Evolutionary conservation across 1,140 invertebrate genomes (phyloP).

Genomic region (Drosophila mojavensis): DNA sequence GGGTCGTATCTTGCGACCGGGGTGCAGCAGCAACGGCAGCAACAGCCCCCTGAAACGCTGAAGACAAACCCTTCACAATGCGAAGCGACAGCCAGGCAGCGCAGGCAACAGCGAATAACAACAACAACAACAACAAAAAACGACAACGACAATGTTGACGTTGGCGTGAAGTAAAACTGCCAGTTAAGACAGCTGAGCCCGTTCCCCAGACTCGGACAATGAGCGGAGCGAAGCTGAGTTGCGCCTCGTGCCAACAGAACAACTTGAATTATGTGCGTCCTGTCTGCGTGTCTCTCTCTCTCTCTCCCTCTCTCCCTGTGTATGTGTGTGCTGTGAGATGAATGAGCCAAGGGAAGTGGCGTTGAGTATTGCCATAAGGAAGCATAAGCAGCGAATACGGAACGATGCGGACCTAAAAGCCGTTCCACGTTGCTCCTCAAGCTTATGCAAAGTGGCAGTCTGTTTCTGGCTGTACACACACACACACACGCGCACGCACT

Average conservation of each 20-base stretch:
- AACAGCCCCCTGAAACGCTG: conserved; percentile 11
- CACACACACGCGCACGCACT: not conserved
- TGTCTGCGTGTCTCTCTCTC: conserved; percentile 45
- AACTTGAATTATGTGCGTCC: conserved; percentile 79
- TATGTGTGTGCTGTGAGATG: conserved; percentile 64
- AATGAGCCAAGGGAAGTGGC: conserved; percentile 77
- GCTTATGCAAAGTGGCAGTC: conserved; percentile 61
- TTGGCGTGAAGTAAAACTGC: conserved; percentile 77
- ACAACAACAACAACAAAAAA: conserved; percentile 1
- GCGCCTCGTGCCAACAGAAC: conserved; percentile 71
- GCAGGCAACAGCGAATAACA: not conserved
- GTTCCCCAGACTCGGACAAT: conserved; percentile 41
- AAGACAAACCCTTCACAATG: conserved; percentile 30
- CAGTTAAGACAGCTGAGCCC: conserved; percentile 77
- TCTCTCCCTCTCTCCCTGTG: conserved; percentile 27
- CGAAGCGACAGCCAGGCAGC: conserved; percentile 46
- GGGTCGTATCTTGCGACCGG: conserved; percentile 32
- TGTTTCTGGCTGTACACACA: conserved; percentile 8
- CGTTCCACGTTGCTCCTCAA: conserved; percentile 32
- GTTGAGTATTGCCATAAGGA: conserved; percentile 80
- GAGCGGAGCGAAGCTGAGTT: conserved; percentile 35
- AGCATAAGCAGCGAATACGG: conserved; percentile 63
- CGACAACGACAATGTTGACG: conserved; percentile 23
- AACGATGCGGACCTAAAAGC: conserved; percentile 40
- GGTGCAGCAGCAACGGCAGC: conserved; percentile 44